Conservation (phyloP, 2,797 vertebrate species). For the Pangasius krempfi region DNA sequence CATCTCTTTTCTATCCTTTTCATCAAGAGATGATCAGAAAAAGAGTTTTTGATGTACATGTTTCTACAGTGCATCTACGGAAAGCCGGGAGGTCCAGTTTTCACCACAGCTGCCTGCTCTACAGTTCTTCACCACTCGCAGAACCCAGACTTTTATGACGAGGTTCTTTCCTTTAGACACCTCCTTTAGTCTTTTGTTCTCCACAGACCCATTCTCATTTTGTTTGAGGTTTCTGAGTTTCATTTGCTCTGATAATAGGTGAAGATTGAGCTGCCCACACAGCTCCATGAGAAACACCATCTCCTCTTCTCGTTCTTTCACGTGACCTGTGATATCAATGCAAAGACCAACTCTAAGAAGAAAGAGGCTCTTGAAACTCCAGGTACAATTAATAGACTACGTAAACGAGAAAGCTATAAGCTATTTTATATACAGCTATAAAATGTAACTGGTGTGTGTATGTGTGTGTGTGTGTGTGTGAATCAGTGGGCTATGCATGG, state of each 20-base stretch:
- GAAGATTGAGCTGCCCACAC: slow-evolving; percentile 96
- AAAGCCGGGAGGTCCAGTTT: slow-evolving; percentile 90
- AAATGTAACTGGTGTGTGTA: neutral
- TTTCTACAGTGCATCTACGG: slow-evolving; percentile 91
- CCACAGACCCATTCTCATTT: neutral
- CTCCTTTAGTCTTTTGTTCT: neutral
- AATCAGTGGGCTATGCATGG: slow-evolving; percentile 93
- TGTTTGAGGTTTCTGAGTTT: neutral
- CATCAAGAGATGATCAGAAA: neutral
- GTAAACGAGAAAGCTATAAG: neutral
- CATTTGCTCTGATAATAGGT: slow-evolving; percentile 74
- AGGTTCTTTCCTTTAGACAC: slow-evolving; percentile 74
- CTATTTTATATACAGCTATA: neutral
- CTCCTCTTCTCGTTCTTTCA: slow-evolving; percentile 98
- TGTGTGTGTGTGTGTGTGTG: slow-evolving; percentile 22
- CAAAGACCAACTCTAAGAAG: slow-evolving; percentile 95
- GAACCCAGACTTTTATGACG: slow-evolving; percentile 97
- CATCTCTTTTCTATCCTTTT: slow-evolving; percentile 23
- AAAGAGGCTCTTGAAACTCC: slow-evolving; percentile 94
- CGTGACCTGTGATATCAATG: slow-evolving; percentile 97
- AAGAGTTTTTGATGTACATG: neutral
- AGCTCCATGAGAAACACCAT: slow-evolving; percentile 96
- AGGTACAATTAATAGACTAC: slow-evolving; percentile 74
- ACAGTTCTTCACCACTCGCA: slow-evolving; percentile 95
- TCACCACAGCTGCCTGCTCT: slow-evolving; percentile 85